These are phyloP conservation scores for Typhlomys cinereus DNA, from an alignment of 2,113 vertebrate species.

Conservation along the genomic window DNA sequence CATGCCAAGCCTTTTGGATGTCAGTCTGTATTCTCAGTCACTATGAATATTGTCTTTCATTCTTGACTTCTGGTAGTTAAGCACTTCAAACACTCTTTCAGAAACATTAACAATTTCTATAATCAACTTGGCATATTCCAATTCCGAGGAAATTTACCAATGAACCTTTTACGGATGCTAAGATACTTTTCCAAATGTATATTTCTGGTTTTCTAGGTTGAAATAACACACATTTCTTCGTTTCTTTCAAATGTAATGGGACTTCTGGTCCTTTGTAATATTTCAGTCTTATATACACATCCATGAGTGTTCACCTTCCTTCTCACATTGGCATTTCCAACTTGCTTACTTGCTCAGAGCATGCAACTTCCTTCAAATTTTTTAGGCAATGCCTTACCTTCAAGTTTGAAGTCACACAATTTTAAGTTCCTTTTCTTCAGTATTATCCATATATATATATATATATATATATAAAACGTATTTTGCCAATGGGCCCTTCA, in stretches of 20 bases:
- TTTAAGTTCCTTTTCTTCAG: background rate
- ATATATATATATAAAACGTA: no score
- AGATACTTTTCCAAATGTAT: background rate
- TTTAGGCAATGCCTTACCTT: background rate
- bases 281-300: background rate
- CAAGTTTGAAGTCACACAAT: background rate
- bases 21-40: background rate
- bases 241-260: background rate
- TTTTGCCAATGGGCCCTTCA: background rate
- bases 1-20: background rate
- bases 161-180: background rate
- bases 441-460: background rate
- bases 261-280: background rate
- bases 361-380: background rate
- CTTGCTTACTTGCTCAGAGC: background rate
- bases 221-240: background rate
- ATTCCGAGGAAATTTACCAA: accelerated
- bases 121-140: background rate
- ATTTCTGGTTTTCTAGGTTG: background rate
- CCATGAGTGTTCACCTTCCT: background rate
- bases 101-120: background rate
- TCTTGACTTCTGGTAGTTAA: background rate
- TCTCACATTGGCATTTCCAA: background rate
- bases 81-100: background rate
- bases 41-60: background rate